Evolutionary conservation across 2,113 vertebrate species (phyloP).

Genomic region (Illadopsis cleaveri): DNA sequence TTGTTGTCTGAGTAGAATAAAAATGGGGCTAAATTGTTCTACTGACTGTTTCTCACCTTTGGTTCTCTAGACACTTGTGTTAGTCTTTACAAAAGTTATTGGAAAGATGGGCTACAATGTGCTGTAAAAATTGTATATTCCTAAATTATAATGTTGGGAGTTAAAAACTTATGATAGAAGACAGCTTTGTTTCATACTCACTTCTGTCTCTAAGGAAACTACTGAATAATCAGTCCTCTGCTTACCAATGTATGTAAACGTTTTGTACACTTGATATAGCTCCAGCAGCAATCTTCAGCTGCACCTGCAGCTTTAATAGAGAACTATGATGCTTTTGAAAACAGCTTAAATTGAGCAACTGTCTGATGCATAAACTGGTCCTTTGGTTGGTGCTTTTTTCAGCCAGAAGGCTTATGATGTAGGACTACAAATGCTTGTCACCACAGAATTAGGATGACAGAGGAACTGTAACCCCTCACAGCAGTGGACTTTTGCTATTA

Average conservation of each 20-base stretch:
- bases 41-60: background rate
- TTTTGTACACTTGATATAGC: background rate
- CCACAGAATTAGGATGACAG: background rate
- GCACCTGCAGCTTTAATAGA: background rate
- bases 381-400: background rate
- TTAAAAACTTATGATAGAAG: background rate
- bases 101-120: background rate
- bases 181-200: accelerated
- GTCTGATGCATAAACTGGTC: background rate
- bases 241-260: background rate
- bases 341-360: background rate
- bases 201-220: background rate
- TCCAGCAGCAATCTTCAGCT: background rate
- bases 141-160: background rate
- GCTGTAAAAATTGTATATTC: background rate
- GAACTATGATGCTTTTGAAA: background rate
- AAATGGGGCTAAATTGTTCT: background rate
- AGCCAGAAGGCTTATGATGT: background rate
- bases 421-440: background rate
- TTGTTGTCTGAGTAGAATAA: background rate
- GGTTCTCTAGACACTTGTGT: background rate
- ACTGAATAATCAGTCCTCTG: background rate
- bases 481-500: background rate
- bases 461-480: background rate
- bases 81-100: background rate